Percentiles rank a stretch among this genome's conserved stretches.
Evolutionary conservation across 2,888 invertebrate genomes (phyloP).

Genomic region (Campoletis raptor): DNA sequence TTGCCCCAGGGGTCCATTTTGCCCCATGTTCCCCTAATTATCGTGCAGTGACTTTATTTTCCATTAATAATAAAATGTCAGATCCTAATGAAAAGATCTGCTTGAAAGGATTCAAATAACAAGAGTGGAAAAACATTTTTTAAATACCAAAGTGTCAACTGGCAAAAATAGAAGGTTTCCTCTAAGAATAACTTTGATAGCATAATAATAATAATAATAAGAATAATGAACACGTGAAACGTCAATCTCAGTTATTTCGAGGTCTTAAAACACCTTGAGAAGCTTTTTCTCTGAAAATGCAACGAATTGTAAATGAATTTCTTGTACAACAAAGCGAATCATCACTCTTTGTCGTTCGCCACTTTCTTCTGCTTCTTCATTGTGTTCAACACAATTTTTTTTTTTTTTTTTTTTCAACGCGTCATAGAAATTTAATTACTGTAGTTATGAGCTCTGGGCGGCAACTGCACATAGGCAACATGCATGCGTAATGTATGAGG

Average conservation of each 20-base stretch:
- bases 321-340: conserved; percentile 39
- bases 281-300: background rate
- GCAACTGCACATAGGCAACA: conserved; percentile 59
- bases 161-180: background rate
- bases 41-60: too few relatives aligned
- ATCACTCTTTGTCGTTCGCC: conserved; percentile 48
- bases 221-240: conserved; percentile 10
- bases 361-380: conserved; percentile 28
- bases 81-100: background rate
- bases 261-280: conserved; percentile 12
- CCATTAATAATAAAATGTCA: too few relatives aligned
- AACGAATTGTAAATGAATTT: conserved; percentile 44
- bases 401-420: conserved; percentile 55
- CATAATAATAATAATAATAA: background rate
- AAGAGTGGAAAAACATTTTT: background rate
- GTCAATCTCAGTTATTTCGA: conserved; percentile 5
- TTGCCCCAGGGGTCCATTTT: too few relatives aligned
- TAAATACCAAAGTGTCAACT: background rate
- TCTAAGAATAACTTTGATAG: background rate
- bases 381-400: conserved; percentile 34
- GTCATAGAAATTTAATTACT: conserved; percentile 73
- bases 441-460: conserved; percentile 68
- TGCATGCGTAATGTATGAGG: conserved; percentile 79
- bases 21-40: too few relatives aligned
- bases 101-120: too few relatives aligned